Evolutionary conservation across 1,140 invertebrate species (phyloP), one percentile per base, ranked within the genome.

Genomic region (Drosophila sp.): DNA sequence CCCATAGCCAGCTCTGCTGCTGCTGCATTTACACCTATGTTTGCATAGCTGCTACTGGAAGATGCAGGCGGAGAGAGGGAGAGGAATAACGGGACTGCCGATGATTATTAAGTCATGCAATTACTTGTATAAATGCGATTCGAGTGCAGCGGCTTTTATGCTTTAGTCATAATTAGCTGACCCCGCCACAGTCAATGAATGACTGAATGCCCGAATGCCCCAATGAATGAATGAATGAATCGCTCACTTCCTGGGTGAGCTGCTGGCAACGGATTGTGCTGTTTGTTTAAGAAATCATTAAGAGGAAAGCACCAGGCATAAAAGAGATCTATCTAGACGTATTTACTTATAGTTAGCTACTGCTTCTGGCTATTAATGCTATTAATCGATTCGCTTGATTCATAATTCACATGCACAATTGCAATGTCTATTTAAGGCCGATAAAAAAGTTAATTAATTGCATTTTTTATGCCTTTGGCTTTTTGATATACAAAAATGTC

Each of bases 391-490:
- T 79, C 76, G 86, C 82, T 69, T 54, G 54, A 70, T 76, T 83
- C 47, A 66, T 76, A 65, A 76, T 57, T 70, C 66, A 56, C 50
- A 27, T 38, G 56, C 41, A 57, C 44, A 40, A 38, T 29, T 44
- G 10, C 33, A 50, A 50, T 32, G 4, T 54, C 60, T 69, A 70
- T 76, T 76, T 60, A 69, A 47, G 40, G 72, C 58, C 75, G 62
- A 76, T 76, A 70, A 70, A 76, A 38, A 76, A 56, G 54, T 56
- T 44, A 72, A 73, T 72, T 70, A 70, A 71, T 77, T 84, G 56
- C 65, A 72, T 77, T 72, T 73, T 73, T 57, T 4, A 30, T 30
- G 17, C 17, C 17, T 30, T 30, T 30, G 1, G 4, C 4, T 70
- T 63, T 60, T 66, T 66, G 66, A 80, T 69, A 64, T 23, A 23